A percentile compares a stretch with the other conserved stretches of the same genome.
phyloP scores from a whole-genome alignment of 1,140 invertebrate species.

The Condylostylus longicornis region DNA sequence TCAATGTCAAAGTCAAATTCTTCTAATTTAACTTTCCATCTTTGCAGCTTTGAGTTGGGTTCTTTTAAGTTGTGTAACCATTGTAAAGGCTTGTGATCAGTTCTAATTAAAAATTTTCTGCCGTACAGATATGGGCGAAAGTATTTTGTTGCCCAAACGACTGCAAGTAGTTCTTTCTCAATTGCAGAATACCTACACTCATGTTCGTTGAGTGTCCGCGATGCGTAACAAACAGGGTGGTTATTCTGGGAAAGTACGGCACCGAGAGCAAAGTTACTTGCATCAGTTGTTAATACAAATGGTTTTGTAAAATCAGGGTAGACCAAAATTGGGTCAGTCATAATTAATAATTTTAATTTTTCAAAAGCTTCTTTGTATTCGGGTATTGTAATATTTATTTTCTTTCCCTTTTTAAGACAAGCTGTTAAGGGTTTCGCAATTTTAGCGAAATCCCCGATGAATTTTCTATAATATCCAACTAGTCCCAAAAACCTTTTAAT shows the following conservation, averaged over 20 bases:
- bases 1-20: constrained; percentile 33
- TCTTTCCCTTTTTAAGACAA: constrained; percentile 8
- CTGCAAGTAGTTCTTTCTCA: constrained; percentile 30
- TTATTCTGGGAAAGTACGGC: constrained; percentile 21
- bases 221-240: constrained; percentile 27
- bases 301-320: constrained; percentile 20
- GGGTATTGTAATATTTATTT: constrained; percentile 10
- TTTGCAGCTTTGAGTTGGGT: constrained; percentile 25
- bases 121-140: constrained; percentile 36
- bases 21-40: constrained; percentile 33
- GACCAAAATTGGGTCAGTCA: constrained; percentile 12
- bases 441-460: constrained; percentile 14
- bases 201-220: constrained; percentile 25
- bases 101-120: constrained; percentile 34
- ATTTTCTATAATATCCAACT: constrained; percentile 18
- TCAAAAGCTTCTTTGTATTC: constrained; percentile 17
- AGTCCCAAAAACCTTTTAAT: constrained; percentile 13
- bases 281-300: constrained; percentile 13
- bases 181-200: constrained; percentile 30
- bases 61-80: constrained; percentile 36
- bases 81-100: constrained; percentile 36
- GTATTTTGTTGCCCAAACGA: constrained; percentile 31
- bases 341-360: constrained; percentile 12
- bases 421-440: constrained; percentile 8
- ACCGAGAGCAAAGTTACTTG: constrained; percentile 12